Evolutionary conservation across 1,140 invertebrate species (phyloP), one percentile per base, ranked within the genome.

Genomic region (Musca vetustissima): DNA sequence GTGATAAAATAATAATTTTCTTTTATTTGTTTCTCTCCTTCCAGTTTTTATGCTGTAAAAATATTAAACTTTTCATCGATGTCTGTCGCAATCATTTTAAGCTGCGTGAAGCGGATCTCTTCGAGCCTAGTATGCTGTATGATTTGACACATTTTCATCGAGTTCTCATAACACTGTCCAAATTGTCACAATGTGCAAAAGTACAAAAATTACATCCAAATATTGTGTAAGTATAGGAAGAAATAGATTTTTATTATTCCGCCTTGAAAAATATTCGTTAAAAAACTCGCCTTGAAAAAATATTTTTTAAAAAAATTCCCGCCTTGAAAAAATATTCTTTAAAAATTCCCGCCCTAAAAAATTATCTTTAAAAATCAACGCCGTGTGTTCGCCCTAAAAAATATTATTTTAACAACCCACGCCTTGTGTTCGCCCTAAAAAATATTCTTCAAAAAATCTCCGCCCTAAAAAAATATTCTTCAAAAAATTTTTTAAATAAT

Each of bases 41-140:
- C 66, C 86, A 98, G 93, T 98, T 98, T 83, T 84, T 98, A 64
- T 98, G 96, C 81, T 86, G 96, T 82, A 89, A 96, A 73, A 98
- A 98, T 83, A 98, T 98, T 69, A 90, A 94, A 77, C 87, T 92
- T 67, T 99, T 99, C 84, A 84, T 98, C 15, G 88, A 92, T 61
- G 90, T 91, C 7, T 97, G 95, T 80, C 89, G 90, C 72, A 89
- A 88, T 67, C 85, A 87, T 61, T 98, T 97, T 85, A 90, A 91
- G 24, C 83, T 98, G 22, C 87, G 90, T 11, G 91, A 95, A 69
- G 87, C 85, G n/a, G 95, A 98, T 81, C 85, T 98, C 2, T 98
- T 98, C 83, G 94, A 97, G 74, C 90, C 94, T 0, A 88, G 88
- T 6, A 95, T 97, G 89, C 85, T 98, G 4, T 98, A 97, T 83